Evolutionary conservation across 2,113 vertebrate genomes (phyloP).

Genomic region (Heteronetta atricapilla): DNA sequence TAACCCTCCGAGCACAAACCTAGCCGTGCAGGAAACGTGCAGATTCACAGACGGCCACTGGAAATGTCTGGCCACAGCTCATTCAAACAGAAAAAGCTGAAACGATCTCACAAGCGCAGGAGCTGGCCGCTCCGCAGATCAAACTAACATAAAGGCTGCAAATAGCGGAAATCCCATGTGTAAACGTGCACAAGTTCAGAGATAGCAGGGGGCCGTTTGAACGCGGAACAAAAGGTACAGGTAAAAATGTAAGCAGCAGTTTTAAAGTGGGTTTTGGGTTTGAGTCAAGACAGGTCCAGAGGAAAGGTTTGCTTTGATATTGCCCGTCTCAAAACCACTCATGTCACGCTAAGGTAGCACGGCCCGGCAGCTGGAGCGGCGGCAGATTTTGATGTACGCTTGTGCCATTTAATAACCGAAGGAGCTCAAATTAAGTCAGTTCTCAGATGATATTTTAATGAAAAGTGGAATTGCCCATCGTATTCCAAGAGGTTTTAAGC

Average conservation of each 20-base stretch:
- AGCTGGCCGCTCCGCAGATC: neutral
- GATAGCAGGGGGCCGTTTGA: neutral
- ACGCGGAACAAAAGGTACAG: neutral
- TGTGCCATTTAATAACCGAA: neutral
- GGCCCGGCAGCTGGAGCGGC: neutral
- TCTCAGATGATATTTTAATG: neutral
- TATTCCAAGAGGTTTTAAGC: neutral
- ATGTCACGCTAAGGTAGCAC: neutral
- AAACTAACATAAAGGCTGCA: neutral
- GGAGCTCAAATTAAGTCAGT: neutral
- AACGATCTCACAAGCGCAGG: neutral
- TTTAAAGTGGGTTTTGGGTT: neutral
- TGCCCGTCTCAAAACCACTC: neutral
- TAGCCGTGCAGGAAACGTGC: neutral
- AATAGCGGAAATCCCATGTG: neutral
- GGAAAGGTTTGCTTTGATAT: neutral
- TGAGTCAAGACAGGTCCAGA: neutral
- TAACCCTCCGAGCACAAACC: fast-evolving
- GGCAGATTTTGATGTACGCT: neutral
- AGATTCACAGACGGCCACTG: neutral
- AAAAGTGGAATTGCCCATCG: neutral
- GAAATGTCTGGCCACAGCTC: neutral
- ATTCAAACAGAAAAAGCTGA: neutral
- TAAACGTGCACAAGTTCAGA: neutral
- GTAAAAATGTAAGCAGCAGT: neutral